Conservation (phyloP, 2,888 invertebrate species). For the Isoperla grammatica region DNA sequence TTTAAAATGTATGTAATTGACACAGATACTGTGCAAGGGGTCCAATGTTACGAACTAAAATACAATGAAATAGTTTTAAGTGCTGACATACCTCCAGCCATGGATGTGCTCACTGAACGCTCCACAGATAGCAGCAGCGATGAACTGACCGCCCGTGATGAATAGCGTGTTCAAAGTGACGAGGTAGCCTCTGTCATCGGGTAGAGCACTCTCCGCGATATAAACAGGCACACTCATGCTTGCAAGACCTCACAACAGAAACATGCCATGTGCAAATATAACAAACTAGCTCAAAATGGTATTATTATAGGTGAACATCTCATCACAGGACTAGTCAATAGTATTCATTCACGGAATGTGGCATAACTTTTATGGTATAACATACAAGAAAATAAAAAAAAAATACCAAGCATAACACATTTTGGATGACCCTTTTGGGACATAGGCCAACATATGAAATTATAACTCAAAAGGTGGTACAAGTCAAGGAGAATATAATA, state of each 20-base stretch:
- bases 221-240: conserved; percentile 53
- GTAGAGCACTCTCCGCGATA: conserved; percentile 49
- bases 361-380: no score
- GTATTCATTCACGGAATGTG: background rate
- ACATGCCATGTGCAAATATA: conserved; percentile 17
- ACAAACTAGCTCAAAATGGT: no score
- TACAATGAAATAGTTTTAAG: no score
- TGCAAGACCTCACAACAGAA: conserved; percentile 42
- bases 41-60: no score
- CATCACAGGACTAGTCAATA: background rate
- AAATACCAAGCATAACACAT: no score
- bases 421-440: no score
- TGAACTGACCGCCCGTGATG: conserved; percentile 49
- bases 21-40: no score
- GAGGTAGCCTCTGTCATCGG: conserved; percentile 45
- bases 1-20: no score
- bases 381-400: no score
- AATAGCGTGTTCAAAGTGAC: conserved; percentile 48
- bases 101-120: conserved; percentile 43
- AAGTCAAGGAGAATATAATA: no score
- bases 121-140: conserved; percentile 47
- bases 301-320: background rate
- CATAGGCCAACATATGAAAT: no score
- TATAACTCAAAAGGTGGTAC: no score
- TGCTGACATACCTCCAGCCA: conserved; percentile 51